Base-by-base conservation (phyloP, 2,113 vertebrate genomes). In the Myotis davidii region DNA sequence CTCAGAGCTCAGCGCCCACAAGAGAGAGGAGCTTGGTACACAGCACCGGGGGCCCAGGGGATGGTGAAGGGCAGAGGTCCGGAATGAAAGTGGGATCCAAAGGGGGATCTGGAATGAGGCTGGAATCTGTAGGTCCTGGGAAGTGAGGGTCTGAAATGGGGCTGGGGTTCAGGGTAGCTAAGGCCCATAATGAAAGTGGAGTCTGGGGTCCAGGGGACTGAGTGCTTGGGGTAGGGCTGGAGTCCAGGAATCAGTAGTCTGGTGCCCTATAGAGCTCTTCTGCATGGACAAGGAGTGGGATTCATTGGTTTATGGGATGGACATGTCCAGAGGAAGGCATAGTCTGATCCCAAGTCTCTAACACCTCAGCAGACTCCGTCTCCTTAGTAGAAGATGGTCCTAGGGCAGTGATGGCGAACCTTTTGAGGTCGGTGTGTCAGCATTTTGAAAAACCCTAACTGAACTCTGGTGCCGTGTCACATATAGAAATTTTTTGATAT, bases 21-120 rank as follows among this genome's bases (percentile, higher is more conserved):
- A 21, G 21, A 16, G 14, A 61, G 9, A 42, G 10, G 45, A 39
- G 64, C 27, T 4, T 27, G 77, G 72, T 25, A 4, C 56, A 14
- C 0, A 0, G 6, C 37, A 13, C 29, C 6, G 0, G 29, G 29
- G 54, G 25, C 42, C 25, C 45, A 42, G 56, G 45, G n/a, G 16
- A 50, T 16, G 48, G 56, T n/a, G 65, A 70, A 79, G n/a, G 83
- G 52, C 39, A 16, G 21, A 11, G 10, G 27, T 3, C 16, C 21
- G 45, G 64, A 84, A 52, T 67, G 34, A 50, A 42, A 37, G 9
- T 10, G 54, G 50, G 25, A 13, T 48, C 39, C 18, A 42, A 14
- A 50, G 29, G 17, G 34, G 39, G 39, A 4, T 27, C 25, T 76
- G 18, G 29, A 29, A 9, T 13, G 70, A n/a, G 25, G 48, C 13